A percentile compares a stretch with the other conserved stretches of the same genome.
Conservation (phyloP, 2,113 vertebrate genomes). For the Barbus barbus region DNA sequence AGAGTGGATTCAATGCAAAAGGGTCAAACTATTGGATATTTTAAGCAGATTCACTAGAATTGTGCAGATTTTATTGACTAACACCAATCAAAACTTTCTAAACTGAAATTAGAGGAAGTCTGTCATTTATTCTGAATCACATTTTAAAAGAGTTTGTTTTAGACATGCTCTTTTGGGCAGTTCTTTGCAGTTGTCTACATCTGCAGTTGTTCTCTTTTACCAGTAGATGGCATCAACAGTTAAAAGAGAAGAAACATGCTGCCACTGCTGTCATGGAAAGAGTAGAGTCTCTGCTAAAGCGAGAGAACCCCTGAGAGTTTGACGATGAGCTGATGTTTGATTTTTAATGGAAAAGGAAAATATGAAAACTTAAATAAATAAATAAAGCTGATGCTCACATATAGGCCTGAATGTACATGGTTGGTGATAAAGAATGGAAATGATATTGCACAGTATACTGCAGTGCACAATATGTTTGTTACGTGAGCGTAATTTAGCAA, state of each 20-base stretch:
- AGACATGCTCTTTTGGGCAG: not conserved
- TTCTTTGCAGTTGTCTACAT: not conserved
- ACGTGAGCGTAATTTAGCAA: no score
- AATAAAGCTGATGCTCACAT: not conserved
- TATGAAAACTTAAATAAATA: not conserved
- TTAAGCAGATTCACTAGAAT: no score
- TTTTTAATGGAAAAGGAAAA: not conserved
- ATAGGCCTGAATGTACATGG: not conserved
- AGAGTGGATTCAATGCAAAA: no score
- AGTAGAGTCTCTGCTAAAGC: not conserved
- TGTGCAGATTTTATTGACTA: no score
- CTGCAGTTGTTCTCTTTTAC: conserved; percentile 58
- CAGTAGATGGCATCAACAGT: conserved; percentile 75
- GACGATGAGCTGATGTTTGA: not conserved
- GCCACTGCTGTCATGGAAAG: not conserved
- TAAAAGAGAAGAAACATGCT: conserved; percentile 38
- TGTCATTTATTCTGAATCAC: no score
- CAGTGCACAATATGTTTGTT: no score
- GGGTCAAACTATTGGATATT: no score
- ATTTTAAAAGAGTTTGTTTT: not conserved
- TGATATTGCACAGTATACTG: no score
- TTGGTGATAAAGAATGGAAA: not conserved
- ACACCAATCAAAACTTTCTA: no score
- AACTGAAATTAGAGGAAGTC: no score
- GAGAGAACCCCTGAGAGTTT: not conserved